A percentile compares a stretch with the other conserved stretches of the same genome.
Conservation (phyloP, 2,888 invertebrate species). For the Euproctis similis region DNA sequence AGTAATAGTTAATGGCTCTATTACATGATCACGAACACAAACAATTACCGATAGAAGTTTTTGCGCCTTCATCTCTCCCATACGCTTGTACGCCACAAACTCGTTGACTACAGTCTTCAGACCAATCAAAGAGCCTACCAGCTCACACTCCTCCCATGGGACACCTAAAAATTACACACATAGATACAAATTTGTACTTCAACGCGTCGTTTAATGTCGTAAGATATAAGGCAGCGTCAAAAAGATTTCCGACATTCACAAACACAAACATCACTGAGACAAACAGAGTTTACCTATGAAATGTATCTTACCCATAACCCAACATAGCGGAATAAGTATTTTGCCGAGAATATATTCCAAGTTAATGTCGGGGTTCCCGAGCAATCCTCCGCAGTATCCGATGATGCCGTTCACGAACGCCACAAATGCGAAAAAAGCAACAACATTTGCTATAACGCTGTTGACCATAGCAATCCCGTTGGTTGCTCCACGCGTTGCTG, state of each 20-base stretch:
- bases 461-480: conserved; percentile 87
- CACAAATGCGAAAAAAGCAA: conserved; percentile 92
- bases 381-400: conserved; percentile 85
- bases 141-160: conserved; percentile 82
- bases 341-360: conserved; percentile 89
- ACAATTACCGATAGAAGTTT: conserved; percentile 76
- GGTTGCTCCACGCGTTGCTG: conserved; percentile 91
- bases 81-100: conserved; percentile 90
- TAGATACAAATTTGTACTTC: no score
- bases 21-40: no score
- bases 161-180: conserved; percentile 67
- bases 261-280: no score
- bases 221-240: no score
- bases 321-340: conserved; percentile 92
- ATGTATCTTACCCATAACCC: conserved; percentile 86
- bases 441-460: conserved; percentile 92
- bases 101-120: conserved; percentile 94
- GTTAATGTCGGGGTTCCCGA: conserved; percentile 79
- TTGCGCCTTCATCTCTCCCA: conserved; percentile 77
- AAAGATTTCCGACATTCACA: no score
- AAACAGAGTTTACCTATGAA: no score
- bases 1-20: no score
- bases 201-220: no score
- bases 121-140: conserved; percentile 89
- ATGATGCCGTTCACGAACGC: conserved; percentile 88